Percentiles rank a stretch among this genome's conserved stretches.
Conservation (phyloP, 2,888 invertebrate genomes). For the Drosophila pseudotalamancana region DNA sequence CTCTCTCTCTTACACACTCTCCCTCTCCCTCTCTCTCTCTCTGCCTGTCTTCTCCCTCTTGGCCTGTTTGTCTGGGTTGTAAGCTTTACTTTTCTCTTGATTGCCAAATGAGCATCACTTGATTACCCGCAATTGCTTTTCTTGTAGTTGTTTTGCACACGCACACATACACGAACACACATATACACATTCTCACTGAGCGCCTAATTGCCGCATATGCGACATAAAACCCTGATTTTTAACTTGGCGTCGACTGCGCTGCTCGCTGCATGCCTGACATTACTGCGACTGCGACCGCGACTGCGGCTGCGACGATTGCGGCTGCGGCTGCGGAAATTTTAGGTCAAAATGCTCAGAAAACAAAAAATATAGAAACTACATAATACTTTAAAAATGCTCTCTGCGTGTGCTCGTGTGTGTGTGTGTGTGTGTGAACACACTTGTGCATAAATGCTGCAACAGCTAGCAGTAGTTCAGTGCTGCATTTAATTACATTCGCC, state of each 20-base stretch:
- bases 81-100: constrained; percentile 42
- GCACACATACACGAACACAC: constrained; percentile 18
- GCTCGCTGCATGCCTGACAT: constrained; percentile 71
- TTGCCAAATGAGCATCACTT: constrained; percentile 79
- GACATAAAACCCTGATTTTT: constrained; percentile 58
- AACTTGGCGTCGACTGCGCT: constrained; percentile 36
- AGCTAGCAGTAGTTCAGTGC: constrained; percentile 49
- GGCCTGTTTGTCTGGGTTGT: constrained; percentile 10
- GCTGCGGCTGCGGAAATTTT: constrained; percentile 54
- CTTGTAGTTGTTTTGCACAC: constrained; percentile 48
- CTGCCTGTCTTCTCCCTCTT: neutral
- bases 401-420: constrained; percentile 3
- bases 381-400: constrained; percentile 58
- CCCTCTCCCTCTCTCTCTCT: neutral
- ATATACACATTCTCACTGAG: constrained; percentile 11
- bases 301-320: constrained; percentile 32
- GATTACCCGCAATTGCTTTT: constrained; percentile 77
- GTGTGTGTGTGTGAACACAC: constrained; percentile 1
- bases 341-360: constrained; percentile 73
- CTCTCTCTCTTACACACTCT: neutral
- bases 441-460: constrained; percentile 58
- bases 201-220: constrained; percentile 71
- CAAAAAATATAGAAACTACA: constrained; percentile 21
- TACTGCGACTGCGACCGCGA: constrained; percentile 42
- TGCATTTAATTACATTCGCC: constrained; percentile 63